Percentiles rank a stretch among this genome's conserved stretches.
Evolutionary conservation across 1,140 invertebrate genomes (phyloP).

Genomic region (Wiebesia pumilae): DNA sequence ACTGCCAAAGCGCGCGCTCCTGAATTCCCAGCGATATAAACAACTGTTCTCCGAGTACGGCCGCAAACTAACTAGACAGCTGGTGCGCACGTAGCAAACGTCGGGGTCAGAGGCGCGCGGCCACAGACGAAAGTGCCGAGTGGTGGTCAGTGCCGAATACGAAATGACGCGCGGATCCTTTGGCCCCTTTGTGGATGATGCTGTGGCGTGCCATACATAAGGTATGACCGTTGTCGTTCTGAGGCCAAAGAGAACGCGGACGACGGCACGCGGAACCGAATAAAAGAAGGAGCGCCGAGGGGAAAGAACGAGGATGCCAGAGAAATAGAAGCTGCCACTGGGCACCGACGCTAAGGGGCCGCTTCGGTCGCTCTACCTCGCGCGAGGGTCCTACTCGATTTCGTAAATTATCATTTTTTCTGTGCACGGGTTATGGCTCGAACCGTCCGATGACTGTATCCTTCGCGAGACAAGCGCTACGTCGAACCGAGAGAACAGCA

Average conservation of each 20-base stretch:
- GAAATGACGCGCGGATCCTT: slow-evolving; percentile 61
- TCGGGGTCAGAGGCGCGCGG: slow-evolving; percentile 57
- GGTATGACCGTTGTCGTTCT: slow-evolving; percentile 60
- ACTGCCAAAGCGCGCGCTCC: background rate
- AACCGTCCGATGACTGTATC: background rate
- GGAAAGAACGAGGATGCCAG: background rate
- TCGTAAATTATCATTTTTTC: slow-evolving; percentile 3
- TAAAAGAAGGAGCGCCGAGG: background rate
- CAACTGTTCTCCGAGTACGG: background rate
- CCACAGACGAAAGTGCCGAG: slow-evolving; percentile 64
- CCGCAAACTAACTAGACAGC: slow-evolving; percentile 12
- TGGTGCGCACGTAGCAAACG: slow-evolving; percentile 8
- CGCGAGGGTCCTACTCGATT: background rate
- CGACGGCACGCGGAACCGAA: background rate
- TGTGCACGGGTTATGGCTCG: background rate
- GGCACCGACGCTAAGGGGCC: too few species aligned
- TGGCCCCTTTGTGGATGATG: slow-evolving; percentile 37
- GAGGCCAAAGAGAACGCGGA: background rate
- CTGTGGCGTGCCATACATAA: slow-evolving; percentile 66
- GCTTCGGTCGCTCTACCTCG: background rate
- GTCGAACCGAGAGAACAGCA: background rate
- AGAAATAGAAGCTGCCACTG: background rate
- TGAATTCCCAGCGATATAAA: background rate
- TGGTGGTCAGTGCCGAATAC: slow-evolving; percentile 69
- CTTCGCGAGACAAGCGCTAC: background rate